Evolutionary conservation across 2,113 vertebrate genomes (phyloP), one percentile per base, ranked within the genome.

Genomic region (Tretioscincus oriximinensis): DNA sequence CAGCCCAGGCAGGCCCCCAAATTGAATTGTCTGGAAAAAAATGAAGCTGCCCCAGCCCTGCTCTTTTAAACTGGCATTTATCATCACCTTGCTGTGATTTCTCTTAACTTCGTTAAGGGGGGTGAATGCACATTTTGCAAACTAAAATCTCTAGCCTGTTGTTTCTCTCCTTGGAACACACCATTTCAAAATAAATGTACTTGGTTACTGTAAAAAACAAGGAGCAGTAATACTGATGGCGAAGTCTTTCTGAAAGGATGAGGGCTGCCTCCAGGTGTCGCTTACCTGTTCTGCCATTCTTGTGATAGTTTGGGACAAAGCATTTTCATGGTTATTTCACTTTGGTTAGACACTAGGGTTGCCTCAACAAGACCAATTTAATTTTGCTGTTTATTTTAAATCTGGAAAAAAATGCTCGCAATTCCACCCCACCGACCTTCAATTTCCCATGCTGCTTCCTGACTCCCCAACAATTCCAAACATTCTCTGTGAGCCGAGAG

Each of bases 1-100:
- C 65, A 45, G 64, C 60, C 77, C 73, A 77, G 83, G 22, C 80
- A 82, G 72, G 81, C 77, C 35, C 73, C 72, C 66, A 81, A 92
- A 92, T 76, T 81, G 74, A 93, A 87, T 88, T 90, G 81, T 86
- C 82, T 76, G 76, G 26, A 24, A 63, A 78, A 90, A 88, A 92
- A 90, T 76, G 78, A 87, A 88, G 81, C 66, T 89, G 54, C 65
- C 84, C 77, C 72, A 88, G 77, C 28, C 77, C 26, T 65, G 14
- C 10, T 87, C 84, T 89, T 85, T 74, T 73, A 87, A 89, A 85
- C 84, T 78, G 60, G 28, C 80, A 84, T 85, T 88, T 86, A 87
- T 91, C 78, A 86, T 85, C 89, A 83, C 64, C 22, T 81, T 81
- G 49, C 49, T 81, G 29, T 63, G 86, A 83, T 61, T 86, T 84